phyloP scores from a whole-genome alignment of 1,140 invertebrate genomes.

The Drosophila suzukii region DNA sequence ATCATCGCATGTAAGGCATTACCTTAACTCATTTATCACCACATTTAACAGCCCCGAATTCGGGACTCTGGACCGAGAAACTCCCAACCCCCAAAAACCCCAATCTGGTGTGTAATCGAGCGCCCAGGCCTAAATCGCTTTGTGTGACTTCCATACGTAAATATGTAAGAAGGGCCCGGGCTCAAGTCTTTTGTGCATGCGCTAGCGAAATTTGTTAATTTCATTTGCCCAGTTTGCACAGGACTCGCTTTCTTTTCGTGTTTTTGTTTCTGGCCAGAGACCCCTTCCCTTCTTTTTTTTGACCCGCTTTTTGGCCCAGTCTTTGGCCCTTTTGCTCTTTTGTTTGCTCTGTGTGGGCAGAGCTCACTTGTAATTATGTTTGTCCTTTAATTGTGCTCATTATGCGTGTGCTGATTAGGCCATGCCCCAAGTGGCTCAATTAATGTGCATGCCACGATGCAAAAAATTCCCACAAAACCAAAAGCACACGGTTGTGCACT shows the following conservation, averaged over 20 bases:
- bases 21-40: slow-evolving; percentile 81
- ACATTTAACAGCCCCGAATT: slow-evolving; percentile 61
- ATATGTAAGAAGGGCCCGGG: slow-evolving; percentile 44
- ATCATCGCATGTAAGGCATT: slow-evolving; percentile 67
- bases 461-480: slow-evolving; percentile 10
- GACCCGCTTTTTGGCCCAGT: slow-evolving; percentile 21
- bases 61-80: not conserved
- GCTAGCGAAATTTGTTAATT: slow-evolving; percentile 75
- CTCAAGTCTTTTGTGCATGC: slow-evolving; percentile 61
- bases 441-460: slow-evolving; percentile 54
- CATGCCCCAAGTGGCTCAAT: slow-evolving; percentile 76
- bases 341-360: slow-evolving; percentile 38
- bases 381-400: slow-evolving; percentile 81
- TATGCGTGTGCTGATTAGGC: slow-evolving; percentile 78
- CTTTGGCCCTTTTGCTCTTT: slow-evolving; percentile 47
- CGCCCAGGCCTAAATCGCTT: slow-evolving; percentile 66
- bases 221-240: slow-evolving; percentile 77
- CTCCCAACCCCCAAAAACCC: slow-evolving; percentile 1
- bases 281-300: slow-evolving; percentile 17
- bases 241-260: slow-evolving; percentile 33
- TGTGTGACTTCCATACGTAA: slow-evolving; percentile 80
- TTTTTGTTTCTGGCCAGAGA: slow-evolving; percentile 31
- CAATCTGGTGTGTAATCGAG: slow-evolving; percentile 69
- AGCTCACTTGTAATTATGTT: slow-evolving; percentile 75
- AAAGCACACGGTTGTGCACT: slow-evolving; percentile 2